These are phyloP conservation scores for Hemibagrus guttatus DNA, from an alignment of 2,797 vertebrate genomes.

Conservation along the genomic window DNA sequence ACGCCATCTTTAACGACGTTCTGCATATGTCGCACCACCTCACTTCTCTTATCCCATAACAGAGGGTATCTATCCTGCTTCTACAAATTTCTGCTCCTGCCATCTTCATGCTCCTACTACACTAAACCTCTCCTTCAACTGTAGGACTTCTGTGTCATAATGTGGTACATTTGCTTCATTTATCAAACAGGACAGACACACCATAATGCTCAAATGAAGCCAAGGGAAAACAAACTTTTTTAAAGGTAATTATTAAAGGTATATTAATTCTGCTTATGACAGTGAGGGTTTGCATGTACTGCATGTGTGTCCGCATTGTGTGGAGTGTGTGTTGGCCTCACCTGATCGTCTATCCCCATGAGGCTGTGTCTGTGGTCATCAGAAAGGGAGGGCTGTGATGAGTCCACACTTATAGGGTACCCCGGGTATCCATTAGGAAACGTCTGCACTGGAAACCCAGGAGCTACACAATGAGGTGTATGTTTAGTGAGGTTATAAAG, in stretches of 20 bases:
- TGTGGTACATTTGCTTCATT: background rate
- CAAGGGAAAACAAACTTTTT: background rate
- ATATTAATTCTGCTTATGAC: background rate
- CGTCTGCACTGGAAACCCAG: constrained; percentile 86
- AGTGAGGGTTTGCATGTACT: background rate
- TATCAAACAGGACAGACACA: background rate
- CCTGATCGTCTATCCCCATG: constrained; percentile 93
- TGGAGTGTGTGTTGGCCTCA: constrained; percentile 59
- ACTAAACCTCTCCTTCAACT: background rate
- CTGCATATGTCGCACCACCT: background rate
- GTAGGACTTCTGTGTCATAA: background rate
- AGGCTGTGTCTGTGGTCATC: constrained; percentile 90
- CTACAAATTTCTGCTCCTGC: background rate
- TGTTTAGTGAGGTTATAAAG: background rate
- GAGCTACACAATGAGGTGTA: constrained; percentile 69
- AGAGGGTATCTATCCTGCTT: background rate
- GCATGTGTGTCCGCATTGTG: background rate
- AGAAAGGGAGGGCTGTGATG: constrained; percentile 83
- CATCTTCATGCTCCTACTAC: background rate
- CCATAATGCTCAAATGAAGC: background rate
- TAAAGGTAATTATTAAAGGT: background rate
- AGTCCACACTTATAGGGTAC: constrained; percentile 85
- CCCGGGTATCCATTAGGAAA: constrained; percentile 94
- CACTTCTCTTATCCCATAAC: background rate
- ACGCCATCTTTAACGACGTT: background rate